A percentile compares a stretch with the other conserved stretches of the same genome.
These are phyloP conservation scores for Chloroceryle amazona DNA, from an alignment of 2,797 vertebrate species.

Conservation along the genomic window DNA sequence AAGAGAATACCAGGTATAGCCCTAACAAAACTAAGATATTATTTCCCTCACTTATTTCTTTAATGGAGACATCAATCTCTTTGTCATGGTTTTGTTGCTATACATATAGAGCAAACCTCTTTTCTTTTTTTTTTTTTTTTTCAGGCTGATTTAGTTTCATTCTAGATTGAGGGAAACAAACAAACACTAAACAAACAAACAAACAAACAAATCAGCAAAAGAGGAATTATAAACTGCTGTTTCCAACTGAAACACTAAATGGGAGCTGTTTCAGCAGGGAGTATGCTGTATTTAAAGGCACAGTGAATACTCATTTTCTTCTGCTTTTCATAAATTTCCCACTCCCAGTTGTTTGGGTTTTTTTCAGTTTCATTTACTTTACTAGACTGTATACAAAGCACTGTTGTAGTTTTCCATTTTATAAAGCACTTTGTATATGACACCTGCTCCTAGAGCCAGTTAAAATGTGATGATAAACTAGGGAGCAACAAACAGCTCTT, in stretches of 20 bases:
- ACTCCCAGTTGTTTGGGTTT: background rate
- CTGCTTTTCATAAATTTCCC: background rate
- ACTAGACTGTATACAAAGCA: background rate
- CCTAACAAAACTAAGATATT: background rate
- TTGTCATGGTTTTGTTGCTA: constrained; percentile 13
- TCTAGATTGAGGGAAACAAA: background rate
- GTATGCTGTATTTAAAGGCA: background rate
- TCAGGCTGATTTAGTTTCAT: background rate
- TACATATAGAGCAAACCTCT: background rate
- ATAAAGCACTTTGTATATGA: background rate
- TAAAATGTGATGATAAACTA: background rate
- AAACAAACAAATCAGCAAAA: background rate
- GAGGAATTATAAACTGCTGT: background rate
- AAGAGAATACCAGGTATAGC: background rate
- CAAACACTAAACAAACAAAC: background rate
- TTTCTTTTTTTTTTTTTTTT: background rate
- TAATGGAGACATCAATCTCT: constrained; percentile 50
- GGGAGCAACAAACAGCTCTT: background rate
- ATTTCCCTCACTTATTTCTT: constrained; percentile 48
- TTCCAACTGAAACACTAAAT: background rate
- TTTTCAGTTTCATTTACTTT: background rate
- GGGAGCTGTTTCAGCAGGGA: background rate
- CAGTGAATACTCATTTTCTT: background rate
- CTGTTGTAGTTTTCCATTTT: background rate
- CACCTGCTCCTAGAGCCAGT: background rate